Percentiles rank a stretch among this genome's conserved stretches.
Evolutionary conservation across 2,797 vertebrate genomes (phyloP).

Genomic region (Anas bernieri): DNA sequence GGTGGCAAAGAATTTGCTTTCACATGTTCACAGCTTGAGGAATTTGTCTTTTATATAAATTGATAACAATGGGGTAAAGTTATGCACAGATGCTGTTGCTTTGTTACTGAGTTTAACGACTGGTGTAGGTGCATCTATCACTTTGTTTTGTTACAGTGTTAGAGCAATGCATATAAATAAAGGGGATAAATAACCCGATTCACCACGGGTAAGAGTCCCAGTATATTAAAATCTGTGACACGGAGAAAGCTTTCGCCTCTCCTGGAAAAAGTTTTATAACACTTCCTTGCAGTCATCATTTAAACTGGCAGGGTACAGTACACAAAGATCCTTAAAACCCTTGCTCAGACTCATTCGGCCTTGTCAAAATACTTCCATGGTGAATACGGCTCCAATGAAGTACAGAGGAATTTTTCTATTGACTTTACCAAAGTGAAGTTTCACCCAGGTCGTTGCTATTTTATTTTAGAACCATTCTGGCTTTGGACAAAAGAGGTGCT

Average conservation of each 20-base stretch:
- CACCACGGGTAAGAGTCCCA: background rate
- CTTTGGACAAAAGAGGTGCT: background rate
- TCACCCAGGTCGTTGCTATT: background rate
- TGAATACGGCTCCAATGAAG: background rate
- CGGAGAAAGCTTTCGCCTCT: conserved; percentile 17
- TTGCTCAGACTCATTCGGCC: background rate
- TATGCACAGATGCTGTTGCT: conserved; percentile 18
- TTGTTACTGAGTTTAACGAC: conserved; percentile 37
- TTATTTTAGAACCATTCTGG: background rate
- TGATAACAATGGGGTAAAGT: conserved; percentile 32
- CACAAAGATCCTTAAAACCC: background rate
- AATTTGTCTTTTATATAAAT: conserved; percentile 56
- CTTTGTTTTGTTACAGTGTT: conserved; percentile 46
- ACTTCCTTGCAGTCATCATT: conserved; percentile 46
- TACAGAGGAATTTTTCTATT: background rate
- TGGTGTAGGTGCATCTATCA: conserved; percentile 31
- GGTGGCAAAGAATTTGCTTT: conserved; percentile 17
- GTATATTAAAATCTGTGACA: conserved; percentile 50
- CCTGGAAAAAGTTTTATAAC: conserved; percentile 52
- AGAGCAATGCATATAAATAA: conserved; percentile 45
- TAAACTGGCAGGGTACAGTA: conserved; percentile 49
- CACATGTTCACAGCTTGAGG: background rate
- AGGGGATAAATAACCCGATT: conserved; percentile 66
- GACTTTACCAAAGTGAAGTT: background rate
- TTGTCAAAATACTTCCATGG: background rate